Percentiles rank a stretch among this genome's conserved stretches.
phyloP scores from a whole-genome alignment of 2,113 vertebrate species.

The Origma solitaria region DNA sequence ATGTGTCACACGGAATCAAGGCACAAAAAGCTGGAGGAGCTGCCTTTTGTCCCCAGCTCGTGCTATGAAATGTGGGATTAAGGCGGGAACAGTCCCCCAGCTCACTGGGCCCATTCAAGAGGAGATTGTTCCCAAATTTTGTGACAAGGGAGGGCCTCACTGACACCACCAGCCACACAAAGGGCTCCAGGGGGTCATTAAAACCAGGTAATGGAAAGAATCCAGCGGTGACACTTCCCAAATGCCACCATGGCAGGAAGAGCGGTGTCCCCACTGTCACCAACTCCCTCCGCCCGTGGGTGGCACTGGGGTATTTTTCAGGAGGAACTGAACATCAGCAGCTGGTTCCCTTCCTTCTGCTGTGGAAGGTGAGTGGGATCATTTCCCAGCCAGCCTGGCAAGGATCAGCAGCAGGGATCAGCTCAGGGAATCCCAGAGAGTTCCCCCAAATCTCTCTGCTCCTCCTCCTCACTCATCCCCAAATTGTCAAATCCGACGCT shows the following conservation, averaged over 20 bases:
- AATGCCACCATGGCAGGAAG: neutral
- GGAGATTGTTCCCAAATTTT: conserved; percentile 54
- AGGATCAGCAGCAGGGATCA: neutral
- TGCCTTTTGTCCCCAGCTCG: conserved; percentile 32
- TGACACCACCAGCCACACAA: conserved; percentile 41
- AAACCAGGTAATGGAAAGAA: conserved; percentile 58
- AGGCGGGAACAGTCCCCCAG: conserved; percentile 31
- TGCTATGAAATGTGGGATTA: conserved; percentile 50
- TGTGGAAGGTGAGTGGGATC: neutral
- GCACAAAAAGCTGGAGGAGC: conserved; percentile 30
- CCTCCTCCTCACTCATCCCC: neutral
- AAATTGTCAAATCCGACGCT: neutral
- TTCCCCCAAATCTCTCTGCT: neutral
- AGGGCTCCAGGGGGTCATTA: conserved; percentile 54
- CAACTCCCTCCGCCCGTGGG: neutral
- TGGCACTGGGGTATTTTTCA: neutral
- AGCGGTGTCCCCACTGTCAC: neutral
- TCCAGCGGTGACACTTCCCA: conserved; percentile 20
- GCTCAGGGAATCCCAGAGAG: neutral
- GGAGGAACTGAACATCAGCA: neutral
- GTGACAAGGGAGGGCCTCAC: conserved; percentile 10
- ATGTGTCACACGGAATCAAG: conserved; percentile 37
- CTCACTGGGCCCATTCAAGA: conserved; percentile 53
- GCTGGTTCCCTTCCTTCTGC: neutral
- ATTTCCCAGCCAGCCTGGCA: neutral